phyloP scores from a whole-genome alignment of 2,888 invertebrate genomes.

The Luperina nickerlii region DNA sequence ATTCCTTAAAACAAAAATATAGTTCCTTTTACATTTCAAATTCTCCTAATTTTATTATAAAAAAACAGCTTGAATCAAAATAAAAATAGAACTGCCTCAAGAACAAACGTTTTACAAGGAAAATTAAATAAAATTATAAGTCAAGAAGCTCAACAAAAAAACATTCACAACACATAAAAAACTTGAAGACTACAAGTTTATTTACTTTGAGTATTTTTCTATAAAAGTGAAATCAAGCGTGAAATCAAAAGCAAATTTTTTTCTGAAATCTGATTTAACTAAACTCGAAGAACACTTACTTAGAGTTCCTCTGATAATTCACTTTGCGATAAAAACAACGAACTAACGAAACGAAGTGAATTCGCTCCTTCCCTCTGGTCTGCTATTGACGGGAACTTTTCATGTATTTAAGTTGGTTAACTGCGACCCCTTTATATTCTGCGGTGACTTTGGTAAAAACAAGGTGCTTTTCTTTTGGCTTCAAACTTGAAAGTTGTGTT shows the following conservation, averaged over 20 bases:
- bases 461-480: conserved; percentile 22
- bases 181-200: not conserved
- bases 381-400: conserved; percentile 55
- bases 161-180: not conserved
- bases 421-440: conserved; percentile 15
- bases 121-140: not conserved
- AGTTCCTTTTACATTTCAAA: not conserved
- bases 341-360: conserved; percentile 33
- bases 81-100: not conserved
- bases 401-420: conserved; percentile 52
- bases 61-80: not conserved
- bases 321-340: conserved; percentile 52
- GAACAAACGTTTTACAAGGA: not conserved
- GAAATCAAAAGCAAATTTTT: conserved; percentile 51
- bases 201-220: conserved; percentile 7
- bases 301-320: conserved; percentile 52
- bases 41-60: no score
- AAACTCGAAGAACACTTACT: conserved; percentile 40
- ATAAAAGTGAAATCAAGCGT: conserved; percentile 50
- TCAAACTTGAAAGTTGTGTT: conserved; percentile 39
- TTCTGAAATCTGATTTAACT: conserved; percentile 10
- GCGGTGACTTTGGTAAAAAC: conserved; percentile 45
- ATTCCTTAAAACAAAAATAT: not conserved
- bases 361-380: conserved; percentile 27
- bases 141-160: not conserved